Conservation (phyloP, 2,113 vertebrate genomes). For the Callionymus lyra region DNA sequence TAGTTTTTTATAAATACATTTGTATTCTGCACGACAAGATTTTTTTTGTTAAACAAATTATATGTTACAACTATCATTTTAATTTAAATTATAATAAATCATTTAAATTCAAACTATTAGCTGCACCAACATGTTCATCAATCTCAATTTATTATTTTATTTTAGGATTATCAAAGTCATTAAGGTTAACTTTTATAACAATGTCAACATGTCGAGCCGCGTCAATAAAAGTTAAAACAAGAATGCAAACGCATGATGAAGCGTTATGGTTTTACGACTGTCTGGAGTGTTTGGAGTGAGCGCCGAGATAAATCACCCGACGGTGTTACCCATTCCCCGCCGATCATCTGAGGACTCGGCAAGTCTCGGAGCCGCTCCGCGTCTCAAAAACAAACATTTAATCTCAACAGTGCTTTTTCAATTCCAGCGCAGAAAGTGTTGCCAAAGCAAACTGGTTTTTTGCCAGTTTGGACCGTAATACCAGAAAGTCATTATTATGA, state of each 20-base stretch:
- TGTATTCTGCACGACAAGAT: no score
- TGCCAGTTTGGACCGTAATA: not conserved
- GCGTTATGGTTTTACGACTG: conserved; percentile 37
- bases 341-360: conserved; percentile 24
- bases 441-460: not conserved
- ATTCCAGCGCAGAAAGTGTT: not conserved
- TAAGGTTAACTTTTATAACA: no score
- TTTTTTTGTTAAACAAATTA: no score
- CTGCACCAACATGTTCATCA: no score
- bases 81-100: no score
- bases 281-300: conserved; percentile 3
- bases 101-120: no score
- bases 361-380: conserved; percentile 15
- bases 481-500: no score
- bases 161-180: no score
- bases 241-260: conserved; percentile 5
- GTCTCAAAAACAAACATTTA: conserved; percentile 16
- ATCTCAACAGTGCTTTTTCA: conserved; percentile 2
- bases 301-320: not conserved
- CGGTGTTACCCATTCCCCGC: conserved; percentile 11
- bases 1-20: no score
- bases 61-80: no score
- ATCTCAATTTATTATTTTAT: no score
- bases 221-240: conserved; percentile 14
- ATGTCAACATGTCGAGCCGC: conserved; percentile 9